A percentile compares a stretch with the other conserved stretches of the same genome.
Conservation (phyloP, 2,888 invertebrate species). For the Dendrolimus pini region DNA sequence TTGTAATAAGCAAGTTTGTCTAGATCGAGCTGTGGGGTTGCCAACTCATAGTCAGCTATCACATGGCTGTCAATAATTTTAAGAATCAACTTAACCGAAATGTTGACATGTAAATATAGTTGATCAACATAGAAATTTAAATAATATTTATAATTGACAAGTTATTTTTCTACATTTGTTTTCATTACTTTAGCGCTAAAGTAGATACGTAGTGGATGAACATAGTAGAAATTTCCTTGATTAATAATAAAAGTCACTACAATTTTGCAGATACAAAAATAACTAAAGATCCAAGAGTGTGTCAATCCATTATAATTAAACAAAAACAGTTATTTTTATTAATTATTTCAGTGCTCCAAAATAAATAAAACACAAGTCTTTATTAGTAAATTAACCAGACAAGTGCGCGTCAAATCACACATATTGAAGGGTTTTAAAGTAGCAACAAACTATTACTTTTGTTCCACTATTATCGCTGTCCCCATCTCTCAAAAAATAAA, state of each 20-base stretch:
- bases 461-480: too few relatives aligned
- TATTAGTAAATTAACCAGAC: too few relatives aligned
- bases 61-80: conserved; percentile 76
- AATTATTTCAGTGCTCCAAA: neutral
- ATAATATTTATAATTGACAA: conserved; percentile 68
- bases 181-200: conserved; percentile 46
- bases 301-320: conserved; percentile 5
- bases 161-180: conserved; percentile 74
- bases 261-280: neutral
- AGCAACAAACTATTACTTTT: too few relatives aligned
- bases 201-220: conserved; percentile 1
- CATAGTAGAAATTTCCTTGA: neutral
- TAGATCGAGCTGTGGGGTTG: conserved; percentile 59
- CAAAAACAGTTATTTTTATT: neutral
- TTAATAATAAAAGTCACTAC: neutral
- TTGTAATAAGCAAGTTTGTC: conserved; percentile 51
- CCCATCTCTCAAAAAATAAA: too few relatives aligned
- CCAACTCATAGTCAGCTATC: conserved; percentile 74
- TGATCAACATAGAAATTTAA: conserved; percentile 71
- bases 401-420: too few relatives aligned
- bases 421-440: too few relatives aligned
- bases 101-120: conserved; percentile 75
- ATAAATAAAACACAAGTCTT: neutral
- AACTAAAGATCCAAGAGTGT: neutral
- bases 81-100: conserved; percentile 67